These are phyloP conservation scores for Forficula auricularia DNA, from an alignment of 1,140 invertebrate genomes.

Conservation along the genomic window DNA sequence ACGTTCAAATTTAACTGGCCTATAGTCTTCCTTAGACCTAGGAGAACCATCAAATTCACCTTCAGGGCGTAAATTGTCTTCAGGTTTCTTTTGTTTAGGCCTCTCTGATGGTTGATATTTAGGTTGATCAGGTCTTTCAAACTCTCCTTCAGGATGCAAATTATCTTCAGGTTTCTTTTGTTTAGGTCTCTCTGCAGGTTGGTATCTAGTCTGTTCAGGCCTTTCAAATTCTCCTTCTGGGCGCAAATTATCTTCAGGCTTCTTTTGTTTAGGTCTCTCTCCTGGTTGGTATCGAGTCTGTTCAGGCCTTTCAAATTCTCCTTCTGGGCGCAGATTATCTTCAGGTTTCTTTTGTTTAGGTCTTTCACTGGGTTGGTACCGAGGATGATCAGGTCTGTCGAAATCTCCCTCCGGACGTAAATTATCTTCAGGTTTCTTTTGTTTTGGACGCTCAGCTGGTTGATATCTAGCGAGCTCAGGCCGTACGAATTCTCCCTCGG, in stretches of 20 bases:
- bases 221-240: constrained; percentile 34
- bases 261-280: constrained; percentile 11
- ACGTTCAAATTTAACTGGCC: constrained; percentile 22
- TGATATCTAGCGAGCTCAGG: no score
- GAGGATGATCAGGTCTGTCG: constrained; percentile 22
- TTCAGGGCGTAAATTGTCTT: constrained; percentile 42
- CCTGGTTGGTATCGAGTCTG: constrained; percentile 18
- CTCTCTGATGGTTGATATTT: constrained; percentile 9
- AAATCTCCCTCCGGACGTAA: constrained; percentile 32
- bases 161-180: constrained; percentile 11
- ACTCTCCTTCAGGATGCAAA: constrained; percentile 16
- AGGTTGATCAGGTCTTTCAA: constrained; percentile 4
- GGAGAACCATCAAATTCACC: constrained; percentile 25
- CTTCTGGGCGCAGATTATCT: constrained; percentile 39
- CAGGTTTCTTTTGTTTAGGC: constrained; percentile 24
- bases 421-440: constrained; percentile 33
- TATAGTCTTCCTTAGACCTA: constrained; percentile 32
- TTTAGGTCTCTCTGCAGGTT: constrained; percentile 10
- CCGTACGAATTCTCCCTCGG: constrained; percentile 29
- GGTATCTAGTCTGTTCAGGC: constrained; percentile 5
- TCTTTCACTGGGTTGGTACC: constrained; percentile 27
- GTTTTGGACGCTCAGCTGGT: no score
- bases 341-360: constrained; percentile 36
- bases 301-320: constrained; percentile 28
- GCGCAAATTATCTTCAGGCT: constrained; percentile 29